phyloP scores from a whole-genome alignment of 2,797 vertebrate species.

The Myotis planiceps region DNA sequence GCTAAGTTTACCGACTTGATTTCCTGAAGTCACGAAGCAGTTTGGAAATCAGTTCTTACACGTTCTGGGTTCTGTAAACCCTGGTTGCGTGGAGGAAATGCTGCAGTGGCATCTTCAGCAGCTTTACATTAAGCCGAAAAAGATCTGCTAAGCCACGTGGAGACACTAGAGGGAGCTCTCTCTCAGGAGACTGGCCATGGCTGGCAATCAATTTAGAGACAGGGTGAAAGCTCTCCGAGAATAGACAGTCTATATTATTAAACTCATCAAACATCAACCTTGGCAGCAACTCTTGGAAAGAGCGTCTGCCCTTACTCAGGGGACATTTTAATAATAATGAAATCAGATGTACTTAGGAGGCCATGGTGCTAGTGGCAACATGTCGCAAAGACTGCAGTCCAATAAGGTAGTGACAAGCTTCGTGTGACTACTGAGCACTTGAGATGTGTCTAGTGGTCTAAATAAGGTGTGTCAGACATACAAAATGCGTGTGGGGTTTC shows the following conservation, averaged over 20 bases:
- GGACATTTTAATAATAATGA: constrained; percentile 47
- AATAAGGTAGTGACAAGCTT: no score
- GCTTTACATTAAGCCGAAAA: background rate
- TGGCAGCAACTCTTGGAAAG: constrained; percentile 27
- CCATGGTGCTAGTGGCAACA: background rate
- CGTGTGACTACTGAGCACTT: rapidly evolving
- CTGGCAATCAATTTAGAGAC: background rate
- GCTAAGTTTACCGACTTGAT: background rate
- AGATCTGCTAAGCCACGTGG: background rate
- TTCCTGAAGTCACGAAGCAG: background rate
- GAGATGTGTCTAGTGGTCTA: background rate
- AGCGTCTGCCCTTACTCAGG: constrained; percentile 21
- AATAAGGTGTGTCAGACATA: rapidly evolving
- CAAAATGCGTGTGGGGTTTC: background rate
- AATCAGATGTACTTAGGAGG: constrained; percentile 40
- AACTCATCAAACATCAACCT: constrained; percentile 12
- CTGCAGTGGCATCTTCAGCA: background rate
- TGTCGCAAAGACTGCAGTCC: background rate
- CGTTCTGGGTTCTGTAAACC: background rate
- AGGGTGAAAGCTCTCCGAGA: background rate
- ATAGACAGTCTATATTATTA: background rate
- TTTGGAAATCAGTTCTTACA: background rate
- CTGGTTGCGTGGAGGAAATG: background rate
- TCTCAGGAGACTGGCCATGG: constrained; percentile 17
- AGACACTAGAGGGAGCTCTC: constrained; percentile 61